Base-by-base conservation (phyloP, 1,140 invertebrate species). In the Lepidostoma basale region DNA sequence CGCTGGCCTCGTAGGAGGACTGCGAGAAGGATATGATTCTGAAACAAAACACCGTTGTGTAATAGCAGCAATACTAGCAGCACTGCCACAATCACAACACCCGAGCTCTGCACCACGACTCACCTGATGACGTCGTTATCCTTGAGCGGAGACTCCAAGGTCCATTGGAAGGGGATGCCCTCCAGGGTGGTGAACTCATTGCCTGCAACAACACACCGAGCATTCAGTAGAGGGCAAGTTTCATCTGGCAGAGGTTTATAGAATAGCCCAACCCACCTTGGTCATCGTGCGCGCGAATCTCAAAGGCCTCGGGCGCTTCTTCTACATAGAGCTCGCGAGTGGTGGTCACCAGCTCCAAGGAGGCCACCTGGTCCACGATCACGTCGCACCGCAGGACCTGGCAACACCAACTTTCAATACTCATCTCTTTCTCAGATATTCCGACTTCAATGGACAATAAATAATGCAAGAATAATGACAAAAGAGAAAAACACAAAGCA, bases 231-330 rank as follows among this genome's bases (percentile, higher is more conserved):
- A n/a, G n/a, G n/a, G n/a, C n/a, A n/a, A n/a, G n/a, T n/a, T n/a
- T n/a, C 47, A 33, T 47, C 10, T 60, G 25, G 12, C 12, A 58
- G 28, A 30, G 56, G 28, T 39, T 28, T n/a, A 62, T 54, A 69
- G 18, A 64, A 72, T 54, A 56, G 49, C 52, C 25, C 26, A 28
- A 23, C 22, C 4, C 28, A 94, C 92, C 95, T 85, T 96, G 91
- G 68, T 90, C 89, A 85, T 98, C 95, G 80, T 91, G 93, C 0
- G 95, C 96, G 73, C 90, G 82, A 18, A 97, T 90, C 84, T 95
- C 90, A 83, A 98, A 96, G 63, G 91, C 90, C 81, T 97, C 96
- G 3, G 97, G 97, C n/a, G 96, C 94, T 83, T 98, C 96, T 82
- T 98, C 96, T 60, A 98, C 86, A 76, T 91, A 97, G 2, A 99